Percentiles rank a stretch among this genome's conserved stretches.
These are phyloP conservation scores for Nestor notabilis DNA, from an alignment of 2,113 vertebrate genomes.

Conservation along the genomic window DNA sequence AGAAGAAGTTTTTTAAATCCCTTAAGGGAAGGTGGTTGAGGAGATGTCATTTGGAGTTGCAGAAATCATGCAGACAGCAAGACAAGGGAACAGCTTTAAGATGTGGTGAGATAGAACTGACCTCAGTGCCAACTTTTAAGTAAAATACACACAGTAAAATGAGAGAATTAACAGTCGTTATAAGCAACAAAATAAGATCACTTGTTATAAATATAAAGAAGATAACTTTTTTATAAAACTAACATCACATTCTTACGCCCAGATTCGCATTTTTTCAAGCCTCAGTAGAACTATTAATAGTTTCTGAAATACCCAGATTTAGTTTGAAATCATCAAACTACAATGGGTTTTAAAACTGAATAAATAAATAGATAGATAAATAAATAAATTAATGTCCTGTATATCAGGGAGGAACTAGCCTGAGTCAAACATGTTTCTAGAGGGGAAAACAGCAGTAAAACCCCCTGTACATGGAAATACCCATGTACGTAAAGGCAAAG, in stretches of 20 bases:
- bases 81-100: not conserved
- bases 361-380: no score
- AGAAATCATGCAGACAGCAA: not conserved
- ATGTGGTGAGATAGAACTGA: not conserved
- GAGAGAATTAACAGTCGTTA: not conserved
- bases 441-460: not conserved
- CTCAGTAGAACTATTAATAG: constrained; percentile 1
- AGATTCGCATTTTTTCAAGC: not conserved
- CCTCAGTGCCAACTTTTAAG: not conserved
- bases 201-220: not conserved
- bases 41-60: not conserved
- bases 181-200: not conserved
- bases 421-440: not conserved
- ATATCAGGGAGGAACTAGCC: not conserved
- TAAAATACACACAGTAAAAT: not conserved
- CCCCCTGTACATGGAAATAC: not conserved
- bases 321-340: not conserved
- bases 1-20: not conserved
- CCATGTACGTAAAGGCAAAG: not conserved
- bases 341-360: not conserved
- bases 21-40: not conserved
- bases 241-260: not conserved
- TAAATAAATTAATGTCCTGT: not conserved
- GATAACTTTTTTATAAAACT: not conserved
- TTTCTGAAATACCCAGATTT: not conserved